Conservation (phyloP, 2,797 vertebrate genomes). For the Spheniscus humboldti region DNA sequence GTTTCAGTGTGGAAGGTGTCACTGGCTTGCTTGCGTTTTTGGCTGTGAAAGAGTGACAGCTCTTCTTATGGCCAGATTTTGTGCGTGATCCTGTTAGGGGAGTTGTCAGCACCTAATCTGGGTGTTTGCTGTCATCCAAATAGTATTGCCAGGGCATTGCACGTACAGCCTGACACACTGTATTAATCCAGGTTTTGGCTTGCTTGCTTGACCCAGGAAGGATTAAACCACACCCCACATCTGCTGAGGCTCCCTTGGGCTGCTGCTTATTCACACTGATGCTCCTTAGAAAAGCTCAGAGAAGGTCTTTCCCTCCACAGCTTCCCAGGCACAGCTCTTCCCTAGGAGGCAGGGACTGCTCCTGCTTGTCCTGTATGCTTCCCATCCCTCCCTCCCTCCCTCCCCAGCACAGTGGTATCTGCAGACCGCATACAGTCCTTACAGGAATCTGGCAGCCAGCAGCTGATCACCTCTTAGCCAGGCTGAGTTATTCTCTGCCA, state of each 20-base stretch:
- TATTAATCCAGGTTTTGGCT: constrained; percentile 28
- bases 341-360: not conserved
- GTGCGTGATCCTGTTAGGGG: not conserved
- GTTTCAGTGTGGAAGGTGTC: constrained; percentile 2
- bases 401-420: not conserved
- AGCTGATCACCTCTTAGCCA: not conserved
- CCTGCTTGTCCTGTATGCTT: not conserved
- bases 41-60: constrained; percentile 18
- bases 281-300: not conserved
- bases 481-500: not conserved
- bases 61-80: not conserved
- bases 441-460: not conserved
- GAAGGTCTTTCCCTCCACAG: not conserved
- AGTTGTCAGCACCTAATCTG: constrained; percentile 42
- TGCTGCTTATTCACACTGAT: not conserved
- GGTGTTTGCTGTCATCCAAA: not conserved
- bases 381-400: rapidly evolving
- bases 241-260: not conserved
- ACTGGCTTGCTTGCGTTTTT: not conserved
- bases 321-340: not conserved
- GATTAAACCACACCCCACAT: constrained; percentile 24
- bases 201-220: not conserved
- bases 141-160: not conserved
- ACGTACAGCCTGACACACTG: not conserved
- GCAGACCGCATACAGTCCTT: not conserved